These are phyloP conservation scores for Palloptera scutellata DNA, from an alignment of 2,888 invertebrate genomes.

Conservation along the genomic window DNA sequence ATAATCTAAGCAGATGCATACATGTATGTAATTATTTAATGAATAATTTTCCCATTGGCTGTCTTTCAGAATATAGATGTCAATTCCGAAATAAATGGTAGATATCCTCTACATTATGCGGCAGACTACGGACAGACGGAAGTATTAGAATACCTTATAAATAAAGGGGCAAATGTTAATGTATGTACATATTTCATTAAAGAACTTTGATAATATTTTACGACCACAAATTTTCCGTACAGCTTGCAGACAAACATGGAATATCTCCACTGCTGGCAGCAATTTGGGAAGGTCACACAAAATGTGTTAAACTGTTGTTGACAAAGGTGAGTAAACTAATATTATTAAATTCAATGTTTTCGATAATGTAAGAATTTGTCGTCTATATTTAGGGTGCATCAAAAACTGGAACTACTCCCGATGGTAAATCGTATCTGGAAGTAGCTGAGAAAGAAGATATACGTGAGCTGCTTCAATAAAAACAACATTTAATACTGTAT, in stretches of 20 bases:
- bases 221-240: conserved; percentile 46
- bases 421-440: conserved; percentile 85
- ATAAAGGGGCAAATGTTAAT: conserved; percentile 92
- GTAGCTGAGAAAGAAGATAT: conserved; percentile 93
- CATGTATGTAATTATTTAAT: no score
- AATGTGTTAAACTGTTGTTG: conserved; percentile 87
- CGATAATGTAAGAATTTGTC: neutral
- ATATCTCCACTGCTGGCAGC: conserved; percentile 93
- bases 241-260: conserved; percentile 94
- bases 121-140: conserved; percentile 95
- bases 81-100: conserved; percentile 86
- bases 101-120: conserved; percentile 91
- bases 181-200: conserved; percentile 68
- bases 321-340: conserved; percentile 74
- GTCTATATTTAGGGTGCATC: conserved; percentile 73
- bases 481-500: no score
- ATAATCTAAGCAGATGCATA: no score
- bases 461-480: conserved; percentile 71
- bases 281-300: conserved; percentile 95
- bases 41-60: conserved; percentile 4
- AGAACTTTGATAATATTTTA: conserved; percentile 10
- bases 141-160: conserved; percentile 86
- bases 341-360: neutral
- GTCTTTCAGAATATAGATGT: conserved; percentile 77
- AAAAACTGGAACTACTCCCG: conserved; percentile 84